These are phyloP conservation scores for Amphiduros pacificus DNA, from an alignment of 2,888 invertebrate genomes.

Conservation along the genomic window DNA sequence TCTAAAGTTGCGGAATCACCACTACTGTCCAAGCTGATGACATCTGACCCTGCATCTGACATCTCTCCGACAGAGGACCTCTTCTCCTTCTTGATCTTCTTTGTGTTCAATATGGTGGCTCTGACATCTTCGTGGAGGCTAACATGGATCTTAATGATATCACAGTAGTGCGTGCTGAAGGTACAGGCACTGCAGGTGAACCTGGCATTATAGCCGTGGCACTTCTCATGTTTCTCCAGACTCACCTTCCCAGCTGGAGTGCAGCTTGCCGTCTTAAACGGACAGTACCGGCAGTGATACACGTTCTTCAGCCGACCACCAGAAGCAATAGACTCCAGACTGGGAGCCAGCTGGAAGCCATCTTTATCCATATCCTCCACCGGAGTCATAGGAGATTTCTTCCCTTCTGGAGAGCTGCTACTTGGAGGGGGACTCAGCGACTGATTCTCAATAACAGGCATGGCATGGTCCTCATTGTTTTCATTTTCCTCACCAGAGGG, in stretches of 20 bases:
- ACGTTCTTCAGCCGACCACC: too few species aligned
- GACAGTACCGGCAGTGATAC: not conserved
- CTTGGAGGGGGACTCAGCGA: too few species aligned
- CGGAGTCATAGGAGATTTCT: too few species aligned
- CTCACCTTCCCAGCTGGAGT: not conserved
- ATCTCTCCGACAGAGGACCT: too few species aligned
- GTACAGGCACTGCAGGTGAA: not conserved
- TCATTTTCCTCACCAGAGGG: too few species aligned
- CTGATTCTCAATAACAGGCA: too few species aligned
- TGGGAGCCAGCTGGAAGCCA: too few species aligned
- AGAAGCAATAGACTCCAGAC: too few species aligned
- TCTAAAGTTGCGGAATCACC: not conserved
- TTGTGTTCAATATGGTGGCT: not conserved
- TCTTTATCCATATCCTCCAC: too few species aligned
- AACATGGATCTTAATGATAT: not conserved
- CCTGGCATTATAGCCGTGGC: not conserved
- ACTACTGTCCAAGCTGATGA: not conserved
- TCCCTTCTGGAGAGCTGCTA: too few species aligned
- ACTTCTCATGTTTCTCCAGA: conserved; percentile 1
- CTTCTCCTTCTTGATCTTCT: not conserved
- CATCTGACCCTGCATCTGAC: too few species aligned
- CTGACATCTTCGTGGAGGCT: not conserved
- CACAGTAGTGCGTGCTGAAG: not conserved
- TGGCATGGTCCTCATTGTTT: too few species aligned
- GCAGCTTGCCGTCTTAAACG: not conserved